These are phyloP conservation scores for Prosapia bicincta DNA, from an alignment of 2,888 invertebrate genomes.

Conservation along the genomic window DNA sequence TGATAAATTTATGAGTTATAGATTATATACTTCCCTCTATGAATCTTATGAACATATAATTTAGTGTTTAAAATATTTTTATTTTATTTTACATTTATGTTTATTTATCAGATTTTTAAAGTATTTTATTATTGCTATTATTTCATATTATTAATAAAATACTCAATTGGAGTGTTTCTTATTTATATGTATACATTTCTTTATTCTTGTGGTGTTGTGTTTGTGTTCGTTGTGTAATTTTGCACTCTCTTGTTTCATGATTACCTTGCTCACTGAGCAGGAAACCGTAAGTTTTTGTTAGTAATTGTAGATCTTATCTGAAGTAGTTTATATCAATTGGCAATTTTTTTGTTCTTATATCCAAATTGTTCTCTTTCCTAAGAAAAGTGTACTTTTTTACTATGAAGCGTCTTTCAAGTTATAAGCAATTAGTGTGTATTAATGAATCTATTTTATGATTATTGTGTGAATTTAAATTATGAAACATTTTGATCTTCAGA, in stretches of 20 bases:
- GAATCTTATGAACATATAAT: no score
- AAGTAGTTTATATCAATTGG: constrained; percentile 33
- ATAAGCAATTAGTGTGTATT: no score
- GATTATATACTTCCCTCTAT: no score
- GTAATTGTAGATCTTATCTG: not conserved
- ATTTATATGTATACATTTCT: constrained; percentile 17
- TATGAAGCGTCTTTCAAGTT: no score
- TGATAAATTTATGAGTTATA: no score
- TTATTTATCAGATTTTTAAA: no score
- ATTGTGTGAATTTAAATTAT: no score
- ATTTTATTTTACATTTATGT: no score
- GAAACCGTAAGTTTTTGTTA: constrained; percentile 70
- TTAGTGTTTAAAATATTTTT: no score
- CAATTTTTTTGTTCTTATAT: not conserved
- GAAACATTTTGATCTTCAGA: no score
- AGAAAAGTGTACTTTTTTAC: constrained; percentile 15
- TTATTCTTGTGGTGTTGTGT: constrained; percentile 31
- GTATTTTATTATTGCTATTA: no score
- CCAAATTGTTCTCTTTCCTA: not conserved
- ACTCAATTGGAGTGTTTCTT: not conserved
- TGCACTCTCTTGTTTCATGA: constrained; percentile 30
- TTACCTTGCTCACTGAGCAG: constrained; percentile 47
- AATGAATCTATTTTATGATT: no score
- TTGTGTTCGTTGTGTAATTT: constrained; percentile 42
- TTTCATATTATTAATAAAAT: not conserved